phyloP scores from a whole-genome alignment of 2,797 vertebrate species.

The Capromys pilorides region DNA sequence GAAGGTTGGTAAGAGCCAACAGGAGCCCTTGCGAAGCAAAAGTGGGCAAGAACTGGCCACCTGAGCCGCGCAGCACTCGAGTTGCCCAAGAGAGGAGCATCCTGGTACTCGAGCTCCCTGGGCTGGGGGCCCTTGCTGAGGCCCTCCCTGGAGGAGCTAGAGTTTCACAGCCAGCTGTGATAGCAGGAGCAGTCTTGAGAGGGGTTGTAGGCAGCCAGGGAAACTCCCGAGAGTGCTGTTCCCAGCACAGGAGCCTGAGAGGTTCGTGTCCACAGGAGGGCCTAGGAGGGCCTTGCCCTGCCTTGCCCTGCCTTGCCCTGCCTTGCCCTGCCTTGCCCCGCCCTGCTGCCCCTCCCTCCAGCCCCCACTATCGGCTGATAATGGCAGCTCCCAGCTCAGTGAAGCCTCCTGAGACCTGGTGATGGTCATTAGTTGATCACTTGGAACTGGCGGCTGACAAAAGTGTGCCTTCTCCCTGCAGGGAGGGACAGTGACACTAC shows the following conservation, averaged over 20 bases:
- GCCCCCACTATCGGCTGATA: no score
- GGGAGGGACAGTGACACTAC: background rate
- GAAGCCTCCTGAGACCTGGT: background rate
- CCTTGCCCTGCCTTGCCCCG: background rate
- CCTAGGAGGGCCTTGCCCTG: no score
- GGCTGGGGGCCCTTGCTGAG: background rate
- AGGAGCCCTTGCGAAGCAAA: background rate
- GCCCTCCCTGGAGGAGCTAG: background rate
- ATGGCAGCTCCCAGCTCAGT: background rate
- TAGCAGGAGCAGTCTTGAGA: background rate
- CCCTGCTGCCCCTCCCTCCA: background rate
- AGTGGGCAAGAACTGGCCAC: background rate
- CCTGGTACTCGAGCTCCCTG: fast-evolving
- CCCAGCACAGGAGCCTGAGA: background rate
- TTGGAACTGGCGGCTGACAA: background rate
- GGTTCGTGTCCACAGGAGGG: no score
- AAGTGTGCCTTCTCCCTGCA: background rate
- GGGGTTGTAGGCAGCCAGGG: background rate
- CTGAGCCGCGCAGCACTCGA: no score
- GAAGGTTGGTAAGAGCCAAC: no score
- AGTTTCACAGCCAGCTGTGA: background rate
- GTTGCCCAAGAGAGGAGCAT: fast-evolving
- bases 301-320: background rate
- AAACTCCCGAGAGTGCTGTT: fast-evolving
- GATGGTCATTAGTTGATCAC: background rate